Evolutionary conservation across 1,140 invertebrate genomes (phyloP).

Genomic region (Nasonia vitripennis): DNA sequence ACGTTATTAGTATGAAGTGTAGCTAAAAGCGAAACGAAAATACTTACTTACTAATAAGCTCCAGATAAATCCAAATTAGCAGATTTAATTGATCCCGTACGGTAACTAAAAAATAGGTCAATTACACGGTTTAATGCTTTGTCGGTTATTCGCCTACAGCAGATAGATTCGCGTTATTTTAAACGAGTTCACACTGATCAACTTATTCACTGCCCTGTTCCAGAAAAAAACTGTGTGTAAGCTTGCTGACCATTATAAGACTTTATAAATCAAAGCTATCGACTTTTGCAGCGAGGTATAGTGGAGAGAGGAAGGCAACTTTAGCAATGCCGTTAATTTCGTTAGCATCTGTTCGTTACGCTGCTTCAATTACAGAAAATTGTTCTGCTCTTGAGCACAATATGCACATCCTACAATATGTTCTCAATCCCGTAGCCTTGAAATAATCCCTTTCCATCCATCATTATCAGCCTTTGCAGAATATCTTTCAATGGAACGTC

Average conservation of each 20-base stretch:
- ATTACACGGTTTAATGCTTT: background rate
- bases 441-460: background rate
- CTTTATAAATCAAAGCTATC: background rate
- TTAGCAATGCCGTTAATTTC: constrained; percentile 1
- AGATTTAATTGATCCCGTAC: background rate
- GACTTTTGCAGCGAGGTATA: background rate
- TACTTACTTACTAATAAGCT: background rate
- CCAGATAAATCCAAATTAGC: background rate
- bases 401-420: constrained; percentile 1
- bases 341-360: constrained; percentile 26
- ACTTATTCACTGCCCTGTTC: no score
- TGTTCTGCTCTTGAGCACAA: constrained; percentile 4
- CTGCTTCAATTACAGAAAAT: constrained; percentile 35
- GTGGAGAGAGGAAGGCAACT: background rate
- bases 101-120: background rate
- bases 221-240: no score
- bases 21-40: background rate
- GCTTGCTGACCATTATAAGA: no score
- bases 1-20: background rate
- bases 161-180: no score
- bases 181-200: no score
- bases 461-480: background rate
- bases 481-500: background rate
- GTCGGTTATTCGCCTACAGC: background rate
- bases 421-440: background rate